Evolutionary conservation across 2,797 vertebrate genomes (phyloP).

Genomic region (Hippopotamyrus pictus): DNA sequence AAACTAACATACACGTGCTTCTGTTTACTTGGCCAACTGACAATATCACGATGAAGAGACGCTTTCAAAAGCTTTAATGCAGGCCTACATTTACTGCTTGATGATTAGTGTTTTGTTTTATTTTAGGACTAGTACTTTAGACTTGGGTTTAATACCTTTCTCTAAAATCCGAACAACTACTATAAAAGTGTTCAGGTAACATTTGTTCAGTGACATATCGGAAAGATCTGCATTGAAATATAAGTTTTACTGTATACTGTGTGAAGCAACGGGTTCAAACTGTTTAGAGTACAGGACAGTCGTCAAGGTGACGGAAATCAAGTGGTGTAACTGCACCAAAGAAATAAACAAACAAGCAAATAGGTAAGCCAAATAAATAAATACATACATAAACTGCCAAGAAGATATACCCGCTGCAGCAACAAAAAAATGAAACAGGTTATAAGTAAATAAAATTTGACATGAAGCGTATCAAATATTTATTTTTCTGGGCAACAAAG

Average conservation of each 20-base stretch:
- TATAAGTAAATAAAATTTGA: conserved; percentile 75
- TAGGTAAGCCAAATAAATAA: background rate
- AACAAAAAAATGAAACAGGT: conserved; percentile 76
- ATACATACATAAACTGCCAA: conserved; percentile 57
- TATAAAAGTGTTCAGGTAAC: conserved; percentile 80
- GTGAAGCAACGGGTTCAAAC: conserved; percentile 96
- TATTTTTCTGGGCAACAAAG: conserved; percentile 99
- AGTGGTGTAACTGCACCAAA: conserved; percentile 94
- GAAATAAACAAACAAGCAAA: conserved; percentile 60
- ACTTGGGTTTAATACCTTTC: conserved; percentile 45
- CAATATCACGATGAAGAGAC: background rate
- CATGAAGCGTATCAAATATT: conserved; percentile 99
- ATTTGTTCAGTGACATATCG: conserved; percentile 79
- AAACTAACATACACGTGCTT: background rate
- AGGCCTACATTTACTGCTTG: background rate
- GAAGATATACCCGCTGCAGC: conserved; percentile 75
- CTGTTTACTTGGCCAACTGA: background rate
- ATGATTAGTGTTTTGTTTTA: conserved; percentile 46
- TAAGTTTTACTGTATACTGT: conserved; percentile 93
- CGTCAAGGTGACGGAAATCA: conserved; percentile 97
- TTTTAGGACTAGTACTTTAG: conserved; percentile 57
- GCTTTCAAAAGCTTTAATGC: background rate
- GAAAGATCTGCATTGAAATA: conserved; percentile 89
- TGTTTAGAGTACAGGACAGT: conserved; percentile 96
- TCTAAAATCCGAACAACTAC: conserved; percentile 58